Percentiles rank a stretch among this genome's conserved stretches.
phyloP scores from a whole-genome alignment of 1,140 invertebrate genomes.

The Scaptomyza graminum region DNA sequence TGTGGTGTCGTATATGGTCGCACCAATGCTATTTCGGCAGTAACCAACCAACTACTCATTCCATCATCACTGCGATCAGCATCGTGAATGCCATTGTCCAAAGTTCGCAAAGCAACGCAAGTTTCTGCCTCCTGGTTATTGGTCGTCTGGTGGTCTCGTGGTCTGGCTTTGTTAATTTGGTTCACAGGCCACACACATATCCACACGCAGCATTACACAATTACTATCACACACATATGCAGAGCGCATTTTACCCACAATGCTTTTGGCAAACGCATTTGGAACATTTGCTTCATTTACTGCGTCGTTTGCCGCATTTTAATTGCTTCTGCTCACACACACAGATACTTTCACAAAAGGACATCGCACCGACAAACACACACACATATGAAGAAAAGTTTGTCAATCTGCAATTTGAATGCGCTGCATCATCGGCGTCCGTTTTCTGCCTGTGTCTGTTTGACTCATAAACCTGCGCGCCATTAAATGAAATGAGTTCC shows the following conservation, averaged over 20 bases:
- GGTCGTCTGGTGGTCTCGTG: slow-evolving; percentile 66
- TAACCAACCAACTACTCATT: slow-evolving; percentile 1
- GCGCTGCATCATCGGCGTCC: slow-evolving; percentile 68
- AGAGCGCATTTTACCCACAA: slow-evolving; percentile 22
- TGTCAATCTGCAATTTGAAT: slow-evolving; percentile 80
- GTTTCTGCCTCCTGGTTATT: slow-evolving; percentile 76
- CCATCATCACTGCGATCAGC: slow-evolving; percentile 1
- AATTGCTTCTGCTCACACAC: slow-evolving; percentile 76
- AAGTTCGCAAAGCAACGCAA: slow-evolving; percentile 57
- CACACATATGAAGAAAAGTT: slow-evolving; percentile 54
- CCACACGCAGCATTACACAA: slow-evolving; percentile 40
- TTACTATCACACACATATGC: slow-evolving; percentile 13
- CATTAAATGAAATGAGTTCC: slow-evolving; percentile 82
- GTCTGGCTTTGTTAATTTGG: slow-evolving; percentile 76
- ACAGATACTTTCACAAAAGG: slow-evolving; percentile 26
- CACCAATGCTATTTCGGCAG: slow-evolving; percentile 9
- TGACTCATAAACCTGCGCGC: slow-evolving; percentile 74
- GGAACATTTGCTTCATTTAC: slow-evolving; percentile 80
- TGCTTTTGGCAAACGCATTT: slow-evolving; percentile 78
- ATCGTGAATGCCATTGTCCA: slow-evolving; percentile 58
- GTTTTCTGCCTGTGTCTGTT: slow-evolving; percentile 58
- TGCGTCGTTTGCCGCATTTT: slow-evolving; percentile 81
- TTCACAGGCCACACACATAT: slow-evolving; percentile 53
- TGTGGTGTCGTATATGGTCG: background rate
- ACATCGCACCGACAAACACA: slow-evolving; percentile 23